These are phyloP conservation scores for Apeltes quadracus DNA, from an alignment of 2,113 vertebrate genomes.

Conservation along the genomic window DNA sequence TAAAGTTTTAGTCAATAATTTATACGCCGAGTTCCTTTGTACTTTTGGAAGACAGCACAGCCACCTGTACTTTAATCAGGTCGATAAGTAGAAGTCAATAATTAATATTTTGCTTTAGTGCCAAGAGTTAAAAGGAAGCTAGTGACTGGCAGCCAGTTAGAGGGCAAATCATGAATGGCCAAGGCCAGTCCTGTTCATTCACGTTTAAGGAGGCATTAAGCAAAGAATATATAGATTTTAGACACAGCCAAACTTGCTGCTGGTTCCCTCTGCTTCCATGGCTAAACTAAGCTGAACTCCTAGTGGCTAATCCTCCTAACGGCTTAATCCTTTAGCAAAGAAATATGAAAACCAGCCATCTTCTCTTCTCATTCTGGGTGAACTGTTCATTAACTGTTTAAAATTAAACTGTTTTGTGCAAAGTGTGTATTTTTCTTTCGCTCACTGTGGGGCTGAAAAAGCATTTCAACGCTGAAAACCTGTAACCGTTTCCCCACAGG, in stretches of 20 bases:
- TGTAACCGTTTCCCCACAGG: conserved; percentile 4
- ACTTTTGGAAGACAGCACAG: too few species aligned
- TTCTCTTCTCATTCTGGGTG: neutral
- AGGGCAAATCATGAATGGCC: too few species aligned
- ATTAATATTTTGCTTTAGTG: neutral
- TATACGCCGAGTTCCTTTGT: neutral
- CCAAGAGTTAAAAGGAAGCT: neutral
- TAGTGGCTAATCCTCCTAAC: too few species aligned
- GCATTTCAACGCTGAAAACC: conserved; percentile 24
- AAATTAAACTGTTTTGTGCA: conserved; percentile 29
- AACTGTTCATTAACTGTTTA: too few species aligned
- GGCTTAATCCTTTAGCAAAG: neutral
- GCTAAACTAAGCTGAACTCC: neutral
- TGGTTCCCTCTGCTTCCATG: neutral
- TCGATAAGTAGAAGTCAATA: neutral
- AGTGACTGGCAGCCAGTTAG: neutral
- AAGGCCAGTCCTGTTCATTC: neutral
- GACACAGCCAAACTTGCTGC: neutral
- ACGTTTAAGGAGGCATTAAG: neutral
- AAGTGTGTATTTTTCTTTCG: conserved; percentile 58
- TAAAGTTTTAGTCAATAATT: neutral
- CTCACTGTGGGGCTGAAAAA: conserved; percentile 18
- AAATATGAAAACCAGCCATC: neutral
- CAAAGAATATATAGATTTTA: neutral
- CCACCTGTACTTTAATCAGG: neutral